Percentiles rank a stretch among this genome's conserved stretches.
phyloP scores from a whole-genome alignment of 2,113 vertebrate genomes.

The Callorhinus ursinus region DNA sequence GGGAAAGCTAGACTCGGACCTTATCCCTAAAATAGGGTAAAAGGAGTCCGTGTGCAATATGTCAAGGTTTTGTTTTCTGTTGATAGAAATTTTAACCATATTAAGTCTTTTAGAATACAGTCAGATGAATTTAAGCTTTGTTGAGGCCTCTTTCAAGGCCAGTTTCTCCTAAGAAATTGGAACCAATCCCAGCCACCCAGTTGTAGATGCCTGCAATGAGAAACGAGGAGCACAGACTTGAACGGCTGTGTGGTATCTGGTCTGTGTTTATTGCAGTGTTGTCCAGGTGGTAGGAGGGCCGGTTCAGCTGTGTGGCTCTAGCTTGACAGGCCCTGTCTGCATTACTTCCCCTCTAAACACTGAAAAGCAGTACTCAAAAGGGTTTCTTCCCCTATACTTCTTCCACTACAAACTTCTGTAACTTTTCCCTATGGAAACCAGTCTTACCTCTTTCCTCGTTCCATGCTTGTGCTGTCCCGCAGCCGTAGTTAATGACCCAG shows the following conservation, averaged over 20 bases:
- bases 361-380: background rate
- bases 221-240: background rate
- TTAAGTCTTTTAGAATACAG: constrained; percentile 3
- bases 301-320: background rate
- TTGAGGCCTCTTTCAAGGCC: background rate
- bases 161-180: constrained; percentile 31
- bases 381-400: background rate
- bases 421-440: background rate
- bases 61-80: constrained; percentile 14
- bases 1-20: background rate
- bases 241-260: background rate
- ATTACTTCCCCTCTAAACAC: background rate
- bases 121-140: background rate
- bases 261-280: background rate
- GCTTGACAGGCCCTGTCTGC: background rate
- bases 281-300: background rate
- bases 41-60: background rate
- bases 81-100: background rate
- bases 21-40: background rate
- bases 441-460: background rate
- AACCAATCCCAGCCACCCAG: background rate
- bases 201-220: background rate
- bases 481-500: background rate
- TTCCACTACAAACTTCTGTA: background rate
- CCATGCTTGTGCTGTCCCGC: background rate